Conservation (phyloP, 2,113 vertebrate species). For the Marmota monax region DNA sequence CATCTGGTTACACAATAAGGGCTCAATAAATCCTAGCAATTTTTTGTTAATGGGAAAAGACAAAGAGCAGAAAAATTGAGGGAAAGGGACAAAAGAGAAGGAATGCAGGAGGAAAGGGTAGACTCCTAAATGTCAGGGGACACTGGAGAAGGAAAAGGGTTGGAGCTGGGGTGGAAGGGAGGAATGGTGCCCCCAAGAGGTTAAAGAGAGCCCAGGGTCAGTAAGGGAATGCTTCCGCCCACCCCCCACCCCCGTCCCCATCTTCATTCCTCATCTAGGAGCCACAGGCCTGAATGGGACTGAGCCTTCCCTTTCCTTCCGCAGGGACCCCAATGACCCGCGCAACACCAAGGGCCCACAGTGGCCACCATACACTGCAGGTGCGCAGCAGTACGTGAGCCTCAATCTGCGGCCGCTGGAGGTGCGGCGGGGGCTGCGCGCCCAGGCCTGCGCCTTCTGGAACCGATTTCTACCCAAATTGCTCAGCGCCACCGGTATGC, state of each 20-base stretch:
- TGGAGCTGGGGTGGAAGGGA: neutral
- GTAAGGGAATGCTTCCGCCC: neutral
- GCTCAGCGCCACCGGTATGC: slow-evolving; percentile 94
- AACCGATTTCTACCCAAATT: slow-evolving; percentile 95
- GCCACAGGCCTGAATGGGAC: neutral
- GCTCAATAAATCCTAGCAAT: neutral
- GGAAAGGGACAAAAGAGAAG: neutral
- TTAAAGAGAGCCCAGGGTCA: neutral
- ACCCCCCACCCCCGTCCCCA: no score
- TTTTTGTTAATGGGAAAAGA: neutral
- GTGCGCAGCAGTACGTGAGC: slow-evolving; percentile 90
- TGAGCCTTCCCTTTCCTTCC: slow-evolving; percentile 43
- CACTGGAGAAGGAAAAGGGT: neutral
- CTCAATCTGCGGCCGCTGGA: slow-evolving; percentile 90
- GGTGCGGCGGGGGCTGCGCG: slow-evolving; percentile 90
- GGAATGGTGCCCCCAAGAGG: neutral
- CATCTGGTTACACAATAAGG: neutral
- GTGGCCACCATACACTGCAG: slow-evolving; percentile 92
- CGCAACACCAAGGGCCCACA: slow-evolving; percentile 81
- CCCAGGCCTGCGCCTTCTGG: slow-evolving; percentile 96
- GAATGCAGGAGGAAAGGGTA: neutral
- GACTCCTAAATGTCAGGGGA: neutral
- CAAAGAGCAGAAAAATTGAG: neutral
- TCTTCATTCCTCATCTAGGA: neutral
- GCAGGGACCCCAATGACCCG: slow-evolving; percentile 91